Percentiles rank a stretch among this genome's conserved stretches.
Conservation (phyloP, 2,797 vertebrate species). For the Fistularia tabacaria region DNA sequence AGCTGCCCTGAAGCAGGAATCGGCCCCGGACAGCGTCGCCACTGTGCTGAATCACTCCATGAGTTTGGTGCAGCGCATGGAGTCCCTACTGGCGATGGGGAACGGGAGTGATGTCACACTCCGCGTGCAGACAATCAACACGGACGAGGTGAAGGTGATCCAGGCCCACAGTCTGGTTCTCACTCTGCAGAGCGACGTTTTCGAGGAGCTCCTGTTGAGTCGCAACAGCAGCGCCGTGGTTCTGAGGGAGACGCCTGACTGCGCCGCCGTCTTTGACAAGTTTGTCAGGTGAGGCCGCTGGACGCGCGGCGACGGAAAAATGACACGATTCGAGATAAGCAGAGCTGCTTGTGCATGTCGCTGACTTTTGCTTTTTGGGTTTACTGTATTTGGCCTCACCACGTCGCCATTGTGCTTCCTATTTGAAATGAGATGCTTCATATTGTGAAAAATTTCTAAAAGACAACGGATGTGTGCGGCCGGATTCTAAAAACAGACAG, state of each 20-base stretch:
- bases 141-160: conserved; percentile 90
- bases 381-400: too few species aligned
- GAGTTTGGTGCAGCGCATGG: conserved; percentile 85
- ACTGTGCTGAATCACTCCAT: conserved; percentile 89
- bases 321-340: too few species aligned
- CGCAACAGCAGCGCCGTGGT: conserved; percentile 76
- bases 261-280: conserved; percentile 86
- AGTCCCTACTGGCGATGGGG: conserved; percentile 80
- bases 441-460: too few species aligned
- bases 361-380: too few species aligned
- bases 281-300: conserved; percentile 82
- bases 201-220: conserved; percentile 82
- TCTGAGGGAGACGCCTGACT: conserved; percentile 78
- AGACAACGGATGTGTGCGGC: conserved; percentile 22
- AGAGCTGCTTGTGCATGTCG: too few species aligned
- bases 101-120: conserved; percentile 86
- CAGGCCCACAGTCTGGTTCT: conserved; percentile 89
- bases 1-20: conserved; percentile 81
- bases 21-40: conserved; percentile 63
- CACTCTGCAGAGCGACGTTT: conserved; percentile 86
- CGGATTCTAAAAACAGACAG: conserved; percentile 27
- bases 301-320: too few species aligned
- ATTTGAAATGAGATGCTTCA: conserved; percentile 19
- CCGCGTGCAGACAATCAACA: conserved; percentile 79
- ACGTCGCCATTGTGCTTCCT: not conserved